Conservation (phyloP, 2,797 vertebrate species). For the Hemitrygon akajei region DNA sequence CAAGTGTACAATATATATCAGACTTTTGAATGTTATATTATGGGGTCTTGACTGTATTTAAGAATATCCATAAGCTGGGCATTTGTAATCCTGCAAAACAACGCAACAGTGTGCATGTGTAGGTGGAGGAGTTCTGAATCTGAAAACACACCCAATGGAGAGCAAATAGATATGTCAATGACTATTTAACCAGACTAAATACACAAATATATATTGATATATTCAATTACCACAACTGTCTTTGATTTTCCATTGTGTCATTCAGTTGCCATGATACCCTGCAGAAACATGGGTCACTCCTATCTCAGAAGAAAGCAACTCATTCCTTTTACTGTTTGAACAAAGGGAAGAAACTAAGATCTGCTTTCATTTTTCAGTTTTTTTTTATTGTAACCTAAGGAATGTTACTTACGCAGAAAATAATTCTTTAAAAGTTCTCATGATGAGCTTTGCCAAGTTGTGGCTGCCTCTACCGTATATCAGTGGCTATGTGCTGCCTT, state of each 20-base stretch:
- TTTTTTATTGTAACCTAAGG: neutral
- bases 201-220: neutral
- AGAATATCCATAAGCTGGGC: too few species aligned
- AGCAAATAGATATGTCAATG: too few species aligned
- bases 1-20: too few species aligned
- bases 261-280: neutral
- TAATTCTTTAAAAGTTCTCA: neutral
- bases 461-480: neutral
- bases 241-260: neutral
- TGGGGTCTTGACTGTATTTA: too few species aligned
- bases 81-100: too few species aligned
- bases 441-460: neutral
- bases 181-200: neutral
- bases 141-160: too few species aligned
- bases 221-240: neutral
- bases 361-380: neutral
- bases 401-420: neutral
- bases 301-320: neutral
- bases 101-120: too few species aligned
- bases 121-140: too few species aligned
- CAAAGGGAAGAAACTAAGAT: neutral
- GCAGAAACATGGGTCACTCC: neutral
- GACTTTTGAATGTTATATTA: too few species aligned
- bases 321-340: neutral
- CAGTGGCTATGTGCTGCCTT: neutral